phyloP scores from a whole-genome alignment of 2,797 vertebrate genomes.

The Phrynocephalus vlangalii region DNA sequence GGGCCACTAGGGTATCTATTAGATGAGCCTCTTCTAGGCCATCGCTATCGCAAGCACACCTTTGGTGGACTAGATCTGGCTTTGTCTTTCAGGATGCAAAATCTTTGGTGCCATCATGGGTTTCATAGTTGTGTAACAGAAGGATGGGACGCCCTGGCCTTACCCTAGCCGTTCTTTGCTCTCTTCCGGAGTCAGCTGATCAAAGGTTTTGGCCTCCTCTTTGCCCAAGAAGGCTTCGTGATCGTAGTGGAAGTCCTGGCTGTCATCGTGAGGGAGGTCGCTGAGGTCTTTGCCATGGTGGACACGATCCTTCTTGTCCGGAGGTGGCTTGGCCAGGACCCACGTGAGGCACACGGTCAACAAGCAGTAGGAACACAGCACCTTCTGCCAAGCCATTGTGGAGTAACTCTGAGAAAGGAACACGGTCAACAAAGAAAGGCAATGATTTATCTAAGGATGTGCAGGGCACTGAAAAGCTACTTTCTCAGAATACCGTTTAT shows the following conservation, averaged over 20 bases:
- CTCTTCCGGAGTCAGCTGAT: slow-evolving; percentile 87
- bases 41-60: not conserved
- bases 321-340: slow-evolving; percentile 77
- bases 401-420: not conserved
- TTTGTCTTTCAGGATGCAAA: not conserved
- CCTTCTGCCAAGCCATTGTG: slow-evolving; percentile 22
- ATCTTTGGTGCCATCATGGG: not conserved
- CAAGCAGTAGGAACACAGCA: not conserved
- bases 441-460: not conserved
- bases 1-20: no score
- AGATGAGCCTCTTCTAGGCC: no score
- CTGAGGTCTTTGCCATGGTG: slow-evolving; percentile 81
- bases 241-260: slow-evolving; percentile 84
- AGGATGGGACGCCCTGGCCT: not conserved
- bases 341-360: slow-evolving; percentile 32
- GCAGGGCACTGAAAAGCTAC: not conserved
- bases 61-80: not conserved
- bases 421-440: not conserved
- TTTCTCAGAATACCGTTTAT: not conserved
- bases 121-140: not conserved
- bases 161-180: slow-evolving; percentile 80
- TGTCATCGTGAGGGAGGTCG: slow-evolving; percentile 81
- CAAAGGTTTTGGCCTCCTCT: slow-evolving; percentile 90
- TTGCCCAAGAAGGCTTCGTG: slow-evolving; percentile 93
- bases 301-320: slow-evolving; percentile 83